A percentile compares a stretch with the other conserved stretches of the same genome.
phyloP scores from a whole-genome alignment of 2,888 invertebrate genomes.

The Drosophila cracens region DNA sequence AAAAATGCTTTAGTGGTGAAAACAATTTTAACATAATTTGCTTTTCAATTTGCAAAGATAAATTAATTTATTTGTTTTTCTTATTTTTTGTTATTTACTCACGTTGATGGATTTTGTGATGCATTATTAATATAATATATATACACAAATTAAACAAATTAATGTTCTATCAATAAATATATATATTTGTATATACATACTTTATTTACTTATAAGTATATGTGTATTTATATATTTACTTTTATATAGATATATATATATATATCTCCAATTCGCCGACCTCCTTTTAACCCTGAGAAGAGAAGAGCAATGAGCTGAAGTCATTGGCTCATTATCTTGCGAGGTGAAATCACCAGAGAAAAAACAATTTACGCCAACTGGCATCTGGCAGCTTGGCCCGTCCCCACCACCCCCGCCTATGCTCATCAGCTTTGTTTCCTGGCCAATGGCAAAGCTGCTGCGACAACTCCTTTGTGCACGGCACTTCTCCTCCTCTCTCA shows the following conservation, averaged over 20 bases:
- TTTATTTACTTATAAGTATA: neutral
- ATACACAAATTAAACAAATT: no score
- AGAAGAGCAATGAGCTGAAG: neutral
- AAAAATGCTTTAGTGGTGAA: no score
- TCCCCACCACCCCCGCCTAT: neutral
- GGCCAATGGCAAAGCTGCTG: conserved; percentile 40
- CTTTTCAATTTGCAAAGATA: no score
- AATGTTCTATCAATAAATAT: no score
- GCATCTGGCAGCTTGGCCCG: neutral
- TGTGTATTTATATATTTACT: neutral
- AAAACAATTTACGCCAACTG: conserved; percentile 6
- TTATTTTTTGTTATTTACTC: no score
- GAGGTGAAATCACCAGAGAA: conserved; percentile 5
- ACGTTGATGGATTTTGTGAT: no score
- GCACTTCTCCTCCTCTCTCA: neutral
- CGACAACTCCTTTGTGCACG: conserved; percentile 28
- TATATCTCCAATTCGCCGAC: neutral
- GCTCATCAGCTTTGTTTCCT: neutral
- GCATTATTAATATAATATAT: no score
- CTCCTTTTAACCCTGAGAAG: neutral
- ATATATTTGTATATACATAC: no score
- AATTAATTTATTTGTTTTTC: no score
- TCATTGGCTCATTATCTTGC: conserved; percentile 21
- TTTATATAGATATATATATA: neutral
- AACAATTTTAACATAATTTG: no score